Conservation (phyloP, 1,140 invertebrate genomes). For the Bombus huntii region DNA sequence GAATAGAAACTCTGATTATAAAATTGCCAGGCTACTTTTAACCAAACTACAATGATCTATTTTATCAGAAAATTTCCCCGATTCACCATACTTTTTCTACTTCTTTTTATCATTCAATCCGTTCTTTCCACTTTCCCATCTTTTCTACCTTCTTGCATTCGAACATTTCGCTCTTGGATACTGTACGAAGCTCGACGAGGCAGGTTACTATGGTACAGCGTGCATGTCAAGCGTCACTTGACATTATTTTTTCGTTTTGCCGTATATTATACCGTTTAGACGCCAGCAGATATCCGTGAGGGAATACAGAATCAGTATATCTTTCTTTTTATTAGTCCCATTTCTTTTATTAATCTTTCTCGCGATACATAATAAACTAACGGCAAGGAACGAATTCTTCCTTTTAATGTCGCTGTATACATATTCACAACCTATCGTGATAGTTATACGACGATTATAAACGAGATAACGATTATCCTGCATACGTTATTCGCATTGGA, state of each 20-base stretch:
- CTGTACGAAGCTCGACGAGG: neutral
- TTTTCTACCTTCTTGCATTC: constrained; percentile 21
- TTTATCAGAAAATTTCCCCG: neutral
- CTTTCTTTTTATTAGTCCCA: neutral
- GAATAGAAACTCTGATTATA: constrained; percentile 22
- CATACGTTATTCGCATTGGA: neutral
- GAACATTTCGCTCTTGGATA: constrained; percentile 1
- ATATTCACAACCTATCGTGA: neutral
- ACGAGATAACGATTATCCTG: neutral
- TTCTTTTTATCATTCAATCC: neutral
- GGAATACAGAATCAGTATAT: neutral
- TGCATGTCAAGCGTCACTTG: constrained; percentile 23
- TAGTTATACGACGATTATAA: neutral
- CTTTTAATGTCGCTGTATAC: neutral
- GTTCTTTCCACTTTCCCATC: constrained; percentile 39
- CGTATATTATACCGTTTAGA: neutral
- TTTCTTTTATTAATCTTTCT: neutral
- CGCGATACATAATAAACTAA: neutral
- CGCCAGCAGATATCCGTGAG: neutral
- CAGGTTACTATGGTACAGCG: neutral
- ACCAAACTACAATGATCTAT: neutral
- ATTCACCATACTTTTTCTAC: neutral
- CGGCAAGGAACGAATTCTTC: neutral
- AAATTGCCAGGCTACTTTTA: neutral
- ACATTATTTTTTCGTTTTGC: constrained; percentile 23